Evolutionary conservation across 1,140 invertebrate genomes (phyloP).

Genomic region (Caenorhabditis tropicalis): DNA sequence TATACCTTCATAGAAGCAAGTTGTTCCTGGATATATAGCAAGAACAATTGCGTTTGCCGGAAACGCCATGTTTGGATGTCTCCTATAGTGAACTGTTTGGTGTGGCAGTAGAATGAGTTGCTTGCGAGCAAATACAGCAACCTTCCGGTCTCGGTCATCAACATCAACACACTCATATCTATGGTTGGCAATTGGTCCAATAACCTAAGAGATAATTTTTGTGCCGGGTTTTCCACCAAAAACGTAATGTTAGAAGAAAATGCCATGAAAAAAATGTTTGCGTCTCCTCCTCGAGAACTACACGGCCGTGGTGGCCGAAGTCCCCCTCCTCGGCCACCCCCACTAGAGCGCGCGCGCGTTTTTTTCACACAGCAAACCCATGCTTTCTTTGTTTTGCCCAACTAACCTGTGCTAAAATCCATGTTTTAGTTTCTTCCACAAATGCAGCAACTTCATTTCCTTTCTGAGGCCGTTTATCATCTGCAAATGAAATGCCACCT

Average conservation of each 20-base stretch:
- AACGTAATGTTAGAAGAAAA: neutral
- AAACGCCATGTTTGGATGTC: neutral
- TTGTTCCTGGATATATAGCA: neutral
- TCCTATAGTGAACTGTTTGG: neutral
- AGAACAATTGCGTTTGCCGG: neutral
- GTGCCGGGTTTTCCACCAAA: too few species aligned
- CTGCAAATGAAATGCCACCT: neutral
- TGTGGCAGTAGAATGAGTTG: neutral
- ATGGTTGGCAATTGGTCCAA: neutral
- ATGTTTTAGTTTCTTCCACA: neutral
- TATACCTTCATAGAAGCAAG: conserved; percentile 17
- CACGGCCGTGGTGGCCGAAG: too few species aligned
- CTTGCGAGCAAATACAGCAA: neutral
- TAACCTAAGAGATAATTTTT: neutral
- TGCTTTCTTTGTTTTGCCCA: neutral
- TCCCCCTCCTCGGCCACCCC: too few species aligned
- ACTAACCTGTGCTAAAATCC: neutral
- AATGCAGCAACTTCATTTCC: neutral
- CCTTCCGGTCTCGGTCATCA: neutral
- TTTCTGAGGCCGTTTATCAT: neutral
- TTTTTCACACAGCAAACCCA: too few species aligned
- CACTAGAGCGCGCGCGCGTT: too few species aligned
- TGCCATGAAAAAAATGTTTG: neutral
- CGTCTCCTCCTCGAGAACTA: too few species aligned
- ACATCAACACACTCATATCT: conserved; percentile 1